Evolutionary conservation across 2,113 vertebrate genomes (phyloP).

Genomic region (Zapus hudsonius): DNA sequence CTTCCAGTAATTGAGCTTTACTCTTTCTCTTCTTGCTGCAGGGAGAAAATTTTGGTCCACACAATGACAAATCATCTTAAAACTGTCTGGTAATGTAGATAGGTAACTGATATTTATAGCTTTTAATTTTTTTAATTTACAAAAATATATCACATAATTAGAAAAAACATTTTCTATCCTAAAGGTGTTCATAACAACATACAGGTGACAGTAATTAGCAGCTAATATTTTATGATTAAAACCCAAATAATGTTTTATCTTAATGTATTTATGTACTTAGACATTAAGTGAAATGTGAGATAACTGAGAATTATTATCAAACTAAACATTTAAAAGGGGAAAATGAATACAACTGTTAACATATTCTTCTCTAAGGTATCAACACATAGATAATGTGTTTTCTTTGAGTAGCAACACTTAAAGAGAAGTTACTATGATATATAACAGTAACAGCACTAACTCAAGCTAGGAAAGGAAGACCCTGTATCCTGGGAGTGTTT

Average conservation of each 20-base stretch:
- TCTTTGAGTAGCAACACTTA: neutral
- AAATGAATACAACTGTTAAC: neutral
- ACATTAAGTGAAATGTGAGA: neutral
- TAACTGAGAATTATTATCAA: neutral
- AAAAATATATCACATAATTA: neutral
- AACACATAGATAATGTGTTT: neutral
- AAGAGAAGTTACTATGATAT: neutral
- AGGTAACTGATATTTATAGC: neutral
- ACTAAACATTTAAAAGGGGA: neutral
- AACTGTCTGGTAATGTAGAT: neutral
- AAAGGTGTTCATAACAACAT: conserved; percentile 37
- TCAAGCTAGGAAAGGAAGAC: neutral
- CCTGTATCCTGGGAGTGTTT: neutral
- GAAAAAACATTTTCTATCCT: neutral
- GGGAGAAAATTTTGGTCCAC: neutral
- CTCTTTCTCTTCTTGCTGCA: neutral
- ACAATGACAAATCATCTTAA: neutral
- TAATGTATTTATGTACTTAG: neutral
- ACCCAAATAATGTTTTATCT: neutral
- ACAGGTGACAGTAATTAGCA: neutral
- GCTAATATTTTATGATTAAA: neutral
- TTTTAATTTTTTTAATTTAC: neutral
- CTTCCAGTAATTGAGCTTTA: neutral
- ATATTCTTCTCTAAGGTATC: neutral
- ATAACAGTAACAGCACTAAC: neutral